A percentile compares a stretch with the other conserved stretches of the same genome.
These are phyloP conservation scores for Limnodromus scolopaceus DNA, from an alignment of 2,797 vertebrate genomes.

Conservation along the genomic window DNA sequence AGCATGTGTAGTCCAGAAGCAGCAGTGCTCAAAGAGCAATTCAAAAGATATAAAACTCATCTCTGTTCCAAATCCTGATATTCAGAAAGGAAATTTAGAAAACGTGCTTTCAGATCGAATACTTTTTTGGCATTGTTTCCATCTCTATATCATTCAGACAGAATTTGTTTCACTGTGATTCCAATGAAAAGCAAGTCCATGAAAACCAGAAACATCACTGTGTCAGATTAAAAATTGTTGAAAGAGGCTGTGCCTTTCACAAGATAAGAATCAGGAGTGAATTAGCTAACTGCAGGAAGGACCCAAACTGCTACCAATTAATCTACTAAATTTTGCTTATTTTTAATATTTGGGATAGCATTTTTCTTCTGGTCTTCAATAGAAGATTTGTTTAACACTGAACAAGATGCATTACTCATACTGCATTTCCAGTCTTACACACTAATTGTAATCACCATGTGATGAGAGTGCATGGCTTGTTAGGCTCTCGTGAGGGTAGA, in stretches of 20 bases:
- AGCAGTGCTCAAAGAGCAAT: neutral
- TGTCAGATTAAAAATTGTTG: neutral
- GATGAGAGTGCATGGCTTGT: neutral
- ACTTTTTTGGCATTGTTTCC: neutral
- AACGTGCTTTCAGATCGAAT: neutral
- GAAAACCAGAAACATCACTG: neutral
- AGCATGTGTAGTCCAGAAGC: neutral
- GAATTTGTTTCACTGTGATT: conserved; percentile 20
- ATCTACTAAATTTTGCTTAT: neutral
- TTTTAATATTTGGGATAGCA: neutral
- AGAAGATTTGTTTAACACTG: neutral
- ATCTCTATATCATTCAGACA: neutral
- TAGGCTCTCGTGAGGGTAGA: neutral
- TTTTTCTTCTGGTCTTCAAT: neutral
- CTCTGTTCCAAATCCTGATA: neutral
- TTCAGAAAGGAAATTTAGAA: neutral
- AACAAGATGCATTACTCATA: neutral
- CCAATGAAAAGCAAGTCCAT: neutral
- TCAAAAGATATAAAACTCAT: neutral
- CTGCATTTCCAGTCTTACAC: neutral
- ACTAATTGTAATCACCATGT: conserved; percentile 19
- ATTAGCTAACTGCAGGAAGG: neutral
- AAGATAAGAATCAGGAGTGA: neutral
- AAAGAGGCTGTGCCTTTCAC: neutral
- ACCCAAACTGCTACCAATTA: neutral